These are phyloP conservation scores for Grantiella picta DNA, from an alignment of 2,113 vertebrate genomes.

Conservation along the genomic window DNA sequence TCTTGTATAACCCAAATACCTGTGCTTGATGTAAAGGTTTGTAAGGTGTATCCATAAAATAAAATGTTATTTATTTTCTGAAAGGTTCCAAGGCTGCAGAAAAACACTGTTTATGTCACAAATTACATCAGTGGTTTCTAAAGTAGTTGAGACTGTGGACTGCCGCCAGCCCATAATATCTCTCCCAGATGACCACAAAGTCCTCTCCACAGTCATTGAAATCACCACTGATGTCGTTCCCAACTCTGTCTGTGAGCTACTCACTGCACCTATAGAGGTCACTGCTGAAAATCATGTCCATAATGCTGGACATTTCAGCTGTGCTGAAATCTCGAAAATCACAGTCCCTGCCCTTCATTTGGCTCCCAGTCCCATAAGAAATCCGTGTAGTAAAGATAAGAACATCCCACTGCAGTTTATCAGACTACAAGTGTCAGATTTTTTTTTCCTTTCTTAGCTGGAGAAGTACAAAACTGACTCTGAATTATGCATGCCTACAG, in stretches of 20 bases:
- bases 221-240: neutral
- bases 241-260: neutral
- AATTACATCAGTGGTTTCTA: neutral
- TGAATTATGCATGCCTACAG: neutral
- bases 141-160: neutral
- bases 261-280: neutral
- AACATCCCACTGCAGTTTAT: neutral
- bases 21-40: neutral
- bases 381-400: neutral
- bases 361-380: neutral
- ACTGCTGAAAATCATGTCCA: neutral
- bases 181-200: neutral
- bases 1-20: neutral
- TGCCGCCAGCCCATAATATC: neutral
- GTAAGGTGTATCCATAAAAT: neutral
- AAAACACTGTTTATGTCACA: neutral
- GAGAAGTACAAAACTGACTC: neutral
- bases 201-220: neutral
- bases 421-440: neutral
- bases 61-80: neutral
- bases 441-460: neutral
- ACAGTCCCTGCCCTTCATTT: neutral
- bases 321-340: neutral
- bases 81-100: neutral
- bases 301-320: neutral